Evolutionary conservation across 2,888 invertebrate species (phyloP), one percentile per base, ranked within the genome.

Genomic region (Nemoura dubitans): DNA sequence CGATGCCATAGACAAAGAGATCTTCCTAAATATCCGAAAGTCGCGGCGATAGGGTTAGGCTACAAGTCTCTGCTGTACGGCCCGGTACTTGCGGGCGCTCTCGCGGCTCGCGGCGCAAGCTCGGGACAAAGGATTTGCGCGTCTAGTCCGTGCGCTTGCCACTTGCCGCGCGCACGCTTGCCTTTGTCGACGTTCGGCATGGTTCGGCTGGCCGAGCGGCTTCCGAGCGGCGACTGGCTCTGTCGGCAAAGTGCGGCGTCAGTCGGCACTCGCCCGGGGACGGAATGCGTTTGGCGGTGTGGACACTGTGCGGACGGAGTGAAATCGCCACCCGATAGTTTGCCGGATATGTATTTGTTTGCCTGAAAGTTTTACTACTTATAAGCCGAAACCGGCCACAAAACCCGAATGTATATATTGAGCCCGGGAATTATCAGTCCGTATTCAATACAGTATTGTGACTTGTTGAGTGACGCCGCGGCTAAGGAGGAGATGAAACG

Each of bases 401-500:
- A 14, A 59, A 59, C 6, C 30, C 81, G 81, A 81, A 81, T 81
- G 81, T 81, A 81, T 30, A 30, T 81, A 78, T n/a, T 78, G 78
- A 78, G n/a, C 28, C 26, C 26, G 30, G 30, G 28, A 81, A 81
- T n/a, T n/a, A 29, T 3, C 30, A 27, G 30, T 59, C 59, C 21
- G 59, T 59, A 59, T 59, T 59, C 59, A 59, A 59, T 14, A 59
- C 59, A 59, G 59, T 21, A 59, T 21, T 29, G 30, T 81, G n/a
- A 81, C 81, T 81, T 27, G n/a, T 28, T n/a, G 29, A 27, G 43
- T 83, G 43, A 6, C n/a, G 25, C 26, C 28, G n/a, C n/a, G 59
- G n/a, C n/a, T n/a, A n/a, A n/a, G n/a, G 76, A 83, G 84, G 86
- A 83, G 81, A 87, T 87, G 87, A 87, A 86, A 87, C 87, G 81